Base-by-base conservation (phyloP, 1,140 invertebrate species). In the Heliconius nattereri region DNA sequence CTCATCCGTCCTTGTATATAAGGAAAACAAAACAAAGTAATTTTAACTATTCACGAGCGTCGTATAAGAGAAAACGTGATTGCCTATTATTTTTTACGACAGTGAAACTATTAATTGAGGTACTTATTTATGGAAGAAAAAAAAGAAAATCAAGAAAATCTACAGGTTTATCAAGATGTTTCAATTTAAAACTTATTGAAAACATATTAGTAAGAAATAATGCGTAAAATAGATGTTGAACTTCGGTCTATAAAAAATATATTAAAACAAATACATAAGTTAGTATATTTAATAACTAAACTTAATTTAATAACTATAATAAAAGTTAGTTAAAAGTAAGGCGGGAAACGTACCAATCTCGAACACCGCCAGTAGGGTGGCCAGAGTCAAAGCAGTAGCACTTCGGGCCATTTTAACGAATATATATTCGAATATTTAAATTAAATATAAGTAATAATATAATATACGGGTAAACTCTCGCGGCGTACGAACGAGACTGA, bases 291-390 rank as follows among this genome's bases (percentile, higher is more conserved):
- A 29, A 66, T 29, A 66, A 66, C 11, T 66, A 72, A 35, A 72
- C 6, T 72, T 72, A 35, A 20, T n/a, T 20, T 20, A 72, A 2
- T n/a, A 72, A 72, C 35, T 37, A 37, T 72, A 19, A 37, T 72
- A 26, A 66, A 66, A 66, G 1, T 66, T 66, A 29, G 23, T 26
- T 66, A 66, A 66, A 66, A 66, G 26, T 49, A 70, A n/a, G 75
- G 75, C 75, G 75, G 75, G 75, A 76, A 76, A 76, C 75, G 45
- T 89, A 93, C 92, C 92, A 49, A 91, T 84, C 85, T 92, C 89
- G 57, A 92, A 85, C n/a, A 90, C 73, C 37, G 90, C 89, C 60
- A 93, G 83, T 32, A 93, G 81, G 66, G 90, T 83, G 54, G 85
- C 88, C 37, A 92, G 72, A 80, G 82, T 86, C n/a, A 92, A 79